Evolutionary conservation across 2,797 vertebrate species (phyloP).

Genomic region (Clarias laeviceps): DNA sequence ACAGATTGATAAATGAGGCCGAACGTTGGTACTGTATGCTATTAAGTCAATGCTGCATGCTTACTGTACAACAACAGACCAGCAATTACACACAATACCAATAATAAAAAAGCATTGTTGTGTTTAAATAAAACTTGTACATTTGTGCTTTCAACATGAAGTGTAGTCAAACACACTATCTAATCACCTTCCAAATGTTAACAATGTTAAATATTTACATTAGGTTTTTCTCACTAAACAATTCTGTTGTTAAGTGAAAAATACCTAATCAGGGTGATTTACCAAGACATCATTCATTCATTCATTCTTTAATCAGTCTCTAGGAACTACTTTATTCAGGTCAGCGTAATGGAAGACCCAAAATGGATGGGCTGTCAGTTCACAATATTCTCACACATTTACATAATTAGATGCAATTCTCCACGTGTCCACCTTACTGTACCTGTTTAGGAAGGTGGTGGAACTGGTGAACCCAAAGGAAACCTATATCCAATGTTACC

Average conservation of each 20-base stretch:
- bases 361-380: background rate
- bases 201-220: too few relatives aligned
- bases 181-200: background rate
- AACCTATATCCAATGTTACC: background rate
- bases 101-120: background rate
- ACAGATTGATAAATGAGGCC: background rate
- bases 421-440: background rate
- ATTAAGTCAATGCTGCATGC: background rate
- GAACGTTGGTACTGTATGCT: background rate
- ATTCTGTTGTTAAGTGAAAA: background rate
- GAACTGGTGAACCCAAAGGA: background rate
- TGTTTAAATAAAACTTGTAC: background rate
- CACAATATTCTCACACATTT: background rate
- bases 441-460: background rate
- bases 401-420: background rate
- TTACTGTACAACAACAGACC: background rate
- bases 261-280: background rate
- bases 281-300: background rate
- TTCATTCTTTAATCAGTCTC: background rate
- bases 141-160: background rate
- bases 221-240: too few relatives aligned
- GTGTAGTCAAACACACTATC: background rate
- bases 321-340: background rate
- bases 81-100: background rate
- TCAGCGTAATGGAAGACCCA: background rate